Percentiles rank a stretch among this genome's conserved stretches.
Conservation (phyloP, 2,113 vertebrate species). For the Rafetus swinhoei region DNA sequence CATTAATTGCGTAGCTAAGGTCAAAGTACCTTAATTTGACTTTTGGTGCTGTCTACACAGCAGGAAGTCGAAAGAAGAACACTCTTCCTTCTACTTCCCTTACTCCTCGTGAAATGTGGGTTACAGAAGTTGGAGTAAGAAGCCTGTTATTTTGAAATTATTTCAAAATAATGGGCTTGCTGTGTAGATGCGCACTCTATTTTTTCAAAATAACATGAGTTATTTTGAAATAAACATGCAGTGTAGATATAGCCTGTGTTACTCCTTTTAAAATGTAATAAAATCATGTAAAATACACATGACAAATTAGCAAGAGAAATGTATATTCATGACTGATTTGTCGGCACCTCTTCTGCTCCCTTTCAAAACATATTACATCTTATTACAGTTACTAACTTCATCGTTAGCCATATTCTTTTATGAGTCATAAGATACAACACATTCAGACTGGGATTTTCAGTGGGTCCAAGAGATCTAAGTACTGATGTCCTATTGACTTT, state of each 20-base stretch:
- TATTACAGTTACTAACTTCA: slow-evolving; percentile 40
- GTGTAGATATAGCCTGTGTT: neutral
- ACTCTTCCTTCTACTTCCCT: too few relatives aligned
- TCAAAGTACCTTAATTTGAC: too few relatives aligned
- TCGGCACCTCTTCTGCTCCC: slow-evolving; percentile 8
- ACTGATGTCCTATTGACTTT: neutral
- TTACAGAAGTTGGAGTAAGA: too few relatives aligned
- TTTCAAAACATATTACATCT: neutral
- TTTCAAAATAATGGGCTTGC: too few relatives aligned
- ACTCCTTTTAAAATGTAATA: slow-evolving; percentile 45
- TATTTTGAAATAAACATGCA: too few relatives aligned
- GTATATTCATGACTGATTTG: slow-evolving; percentile 13
- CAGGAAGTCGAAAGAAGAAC: too few relatives aligned
- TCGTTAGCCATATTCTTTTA: neutral
- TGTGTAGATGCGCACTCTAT: too few relatives aligned
- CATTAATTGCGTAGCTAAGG: too few relatives aligned
- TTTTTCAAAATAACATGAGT: too few relatives aligned
- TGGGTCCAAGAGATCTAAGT: neutral
- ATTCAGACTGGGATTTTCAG: slow-evolving; percentile 29
- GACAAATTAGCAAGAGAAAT: neutral
- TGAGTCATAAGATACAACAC: neutral
- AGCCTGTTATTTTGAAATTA: too few relatives aligned
- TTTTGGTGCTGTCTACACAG: too few relatives aligned
- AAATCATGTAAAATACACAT: slow-evolving; percentile 38
- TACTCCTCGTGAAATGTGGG: too few relatives aligned